These are phyloP conservation scores for Turnix velox DNA, from an alignment of 2,113 vertebrate genomes.

Conservation along the genomic window DNA sequence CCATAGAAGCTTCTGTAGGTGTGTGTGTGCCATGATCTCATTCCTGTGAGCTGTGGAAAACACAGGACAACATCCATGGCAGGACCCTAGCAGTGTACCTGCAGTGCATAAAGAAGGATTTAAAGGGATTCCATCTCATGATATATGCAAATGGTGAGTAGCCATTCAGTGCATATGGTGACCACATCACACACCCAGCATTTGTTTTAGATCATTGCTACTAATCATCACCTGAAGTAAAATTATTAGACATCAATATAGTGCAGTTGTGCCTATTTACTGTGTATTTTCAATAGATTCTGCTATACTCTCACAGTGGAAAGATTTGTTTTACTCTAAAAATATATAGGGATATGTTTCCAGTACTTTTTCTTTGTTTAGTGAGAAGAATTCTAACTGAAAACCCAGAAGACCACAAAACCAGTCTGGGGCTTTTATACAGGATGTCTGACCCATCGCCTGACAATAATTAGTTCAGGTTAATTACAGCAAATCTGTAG, in stretches of 20 bases:
- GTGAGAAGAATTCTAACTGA: slow-evolving; percentile 17
- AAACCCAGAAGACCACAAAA: slow-evolving; percentile 55
- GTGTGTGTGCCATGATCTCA: accelerated
- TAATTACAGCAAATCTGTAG: slow-evolving; percentile 84
- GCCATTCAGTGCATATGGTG: not conserved
- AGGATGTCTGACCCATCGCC: slow-evolving; percentile 70
- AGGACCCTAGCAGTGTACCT: not conserved
- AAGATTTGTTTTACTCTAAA: slow-evolving; percentile 37
- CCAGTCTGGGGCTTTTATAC: slow-evolving; percentile 58
- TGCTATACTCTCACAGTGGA: not conserved
- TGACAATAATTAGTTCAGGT: slow-evolving; percentile 85
- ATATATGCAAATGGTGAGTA: not conserved
- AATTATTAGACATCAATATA: slow-evolving; percentile 10
- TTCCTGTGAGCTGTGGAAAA: not conserved
- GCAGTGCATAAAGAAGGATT: not conserved
- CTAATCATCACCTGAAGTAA: not conserved
- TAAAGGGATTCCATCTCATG: not conserved
- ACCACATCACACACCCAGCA: not conserved
- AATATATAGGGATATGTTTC: slow-evolving; percentile 6
- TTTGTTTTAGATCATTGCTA: not conserved
- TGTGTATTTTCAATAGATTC: slow-evolving; percentile 28
- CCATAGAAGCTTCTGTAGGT: not conserved
- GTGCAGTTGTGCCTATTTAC: not conserved
- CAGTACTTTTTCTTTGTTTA: slow-evolving; percentile 50
- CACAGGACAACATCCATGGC: not conserved